A percentile compares a stretch with the other conserved stretches of the same genome.
These are phyloP conservation scores for Gallinago solitaria DNA, from an alignment of 2,797 vertebrate genomes.

Conservation along the genomic window DNA sequence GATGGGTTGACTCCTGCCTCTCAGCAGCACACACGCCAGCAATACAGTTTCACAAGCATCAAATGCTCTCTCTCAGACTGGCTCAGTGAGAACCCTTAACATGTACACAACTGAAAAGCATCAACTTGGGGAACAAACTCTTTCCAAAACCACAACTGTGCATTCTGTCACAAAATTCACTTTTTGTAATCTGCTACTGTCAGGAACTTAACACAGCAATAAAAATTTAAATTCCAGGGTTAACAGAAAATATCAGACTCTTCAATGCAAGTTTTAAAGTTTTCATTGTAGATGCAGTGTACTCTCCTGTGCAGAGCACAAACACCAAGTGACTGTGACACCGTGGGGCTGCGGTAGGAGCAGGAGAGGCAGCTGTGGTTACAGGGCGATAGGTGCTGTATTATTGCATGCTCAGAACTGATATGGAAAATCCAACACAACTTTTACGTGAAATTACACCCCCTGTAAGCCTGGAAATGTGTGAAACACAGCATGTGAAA, in stretches of 20 bases:
- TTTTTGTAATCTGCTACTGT: neutral
- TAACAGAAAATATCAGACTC: neutral
- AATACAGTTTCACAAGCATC: neutral
- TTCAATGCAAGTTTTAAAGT: neutral
- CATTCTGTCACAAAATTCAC: neutral
- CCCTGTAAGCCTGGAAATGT: neutral
- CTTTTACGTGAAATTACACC: neutral
- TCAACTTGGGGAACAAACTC: neutral
- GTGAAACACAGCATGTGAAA: neutral
- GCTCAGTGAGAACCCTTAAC: neutral
- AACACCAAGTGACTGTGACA: neutral
- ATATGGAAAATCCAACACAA: neutral
- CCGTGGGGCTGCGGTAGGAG: neutral
- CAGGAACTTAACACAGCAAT: neutral
- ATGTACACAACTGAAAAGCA: neutral
- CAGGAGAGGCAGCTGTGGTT: neutral
- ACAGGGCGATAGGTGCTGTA: neutral
- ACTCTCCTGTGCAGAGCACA: neutral
- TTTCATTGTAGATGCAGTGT: neutral
- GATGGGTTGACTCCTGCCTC: neutral
- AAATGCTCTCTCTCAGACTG: neutral
- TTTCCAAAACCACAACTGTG: neutral
- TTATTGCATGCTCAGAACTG: neutral
- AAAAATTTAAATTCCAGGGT: neutral
- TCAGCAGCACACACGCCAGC: neutral